Evolutionary conservation across 2,113 vertebrate species (phyloP), one percentile per base, ranked within the genome.

Genomic region (Caloenas nicobarica): DNA sequence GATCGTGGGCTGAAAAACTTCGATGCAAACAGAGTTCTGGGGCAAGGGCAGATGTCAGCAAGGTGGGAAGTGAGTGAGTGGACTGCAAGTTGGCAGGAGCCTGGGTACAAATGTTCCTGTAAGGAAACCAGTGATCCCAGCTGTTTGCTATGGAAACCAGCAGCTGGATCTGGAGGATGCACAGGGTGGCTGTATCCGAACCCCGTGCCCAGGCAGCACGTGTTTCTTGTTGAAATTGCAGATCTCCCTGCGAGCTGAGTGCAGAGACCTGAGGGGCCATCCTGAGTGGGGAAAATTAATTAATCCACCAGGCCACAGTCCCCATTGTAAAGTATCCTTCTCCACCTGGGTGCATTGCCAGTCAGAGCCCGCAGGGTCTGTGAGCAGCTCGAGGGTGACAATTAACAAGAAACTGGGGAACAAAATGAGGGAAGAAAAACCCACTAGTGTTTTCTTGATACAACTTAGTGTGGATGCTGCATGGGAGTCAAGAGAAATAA

Each of bases 151-250:
- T 56, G 53, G 58, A 84, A 84, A 56, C 40, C 57, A 53, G 51
- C 24, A 76, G 44, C 46, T 81, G 73, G 57, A 23, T 34, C 48
- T 0, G 16, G 60, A 64, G 61, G 44, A 38, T 28, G 31, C 9
- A 7, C 0, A 2, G 14, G 11, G 22, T 1, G 4, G 40, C 14
- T 31, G 23, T 4, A 44, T 11, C 70, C 2, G 0, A 69, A 78
- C 25, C 17, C 8, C 1, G 2, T 0, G 5, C 44, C 28, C 17
- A 10, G n/a, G 53, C 12, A 4, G 14, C 7, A 46, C 18, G 44
- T 19, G 44, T 46, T 46, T 46, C 18, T 4, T 46, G 18, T 46
- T 29, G 23, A 31, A 56, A 18, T 3, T 33, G 13, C 13, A 38
- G 60, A 22, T 26, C 36, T 78, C 25, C 31, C 24, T 28, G 31